phyloP scores from a whole-genome alignment of 2,797 vertebrate species.

The Sebastolobus alascanus region DNA sequence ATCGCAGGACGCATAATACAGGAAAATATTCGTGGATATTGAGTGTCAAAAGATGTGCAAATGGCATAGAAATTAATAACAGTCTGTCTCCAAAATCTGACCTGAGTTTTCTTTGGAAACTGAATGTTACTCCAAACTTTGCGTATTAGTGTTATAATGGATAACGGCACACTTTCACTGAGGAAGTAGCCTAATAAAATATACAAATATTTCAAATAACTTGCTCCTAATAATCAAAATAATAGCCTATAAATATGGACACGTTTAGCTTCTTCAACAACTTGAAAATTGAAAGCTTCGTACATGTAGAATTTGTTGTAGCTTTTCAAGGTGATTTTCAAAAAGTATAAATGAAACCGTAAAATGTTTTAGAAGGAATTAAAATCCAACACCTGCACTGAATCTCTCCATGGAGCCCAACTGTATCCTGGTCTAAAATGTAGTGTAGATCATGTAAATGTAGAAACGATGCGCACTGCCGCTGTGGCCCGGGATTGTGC shows the following conservation, averaged over 20 bases:
- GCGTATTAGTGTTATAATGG: not conserved
- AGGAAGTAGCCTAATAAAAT: not conserved
- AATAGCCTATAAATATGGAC: not conserved
- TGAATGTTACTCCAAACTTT: conserved; percentile 32
- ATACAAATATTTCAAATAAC: not conserved
- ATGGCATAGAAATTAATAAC: not conserved
- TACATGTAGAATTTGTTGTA: no score
- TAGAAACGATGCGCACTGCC: not conserved
- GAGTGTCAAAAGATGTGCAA: not conserved
- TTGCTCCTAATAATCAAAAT: not conserved
- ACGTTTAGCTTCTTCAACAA: conserved; percentile 5
- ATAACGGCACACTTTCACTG: not conserved
- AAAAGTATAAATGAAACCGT: conserved; percentile 3
- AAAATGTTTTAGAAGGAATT: not conserved
- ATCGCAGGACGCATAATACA: not conserved
- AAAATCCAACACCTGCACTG: not conserved
- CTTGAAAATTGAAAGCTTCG: not conserved
- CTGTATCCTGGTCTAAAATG: not conserved
- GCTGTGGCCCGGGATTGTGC: conserved; percentile 21
- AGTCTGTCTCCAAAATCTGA: not conserved
- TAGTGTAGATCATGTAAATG: not conserved
- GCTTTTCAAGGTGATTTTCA: not conserved
- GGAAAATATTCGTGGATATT: not conserved
- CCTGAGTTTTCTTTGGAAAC: not conserved
- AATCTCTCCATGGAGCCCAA: not conserved